Conservation (phyloP, 2,113 vertebrate genomes). For the Hydropotes inermis region DNA sequence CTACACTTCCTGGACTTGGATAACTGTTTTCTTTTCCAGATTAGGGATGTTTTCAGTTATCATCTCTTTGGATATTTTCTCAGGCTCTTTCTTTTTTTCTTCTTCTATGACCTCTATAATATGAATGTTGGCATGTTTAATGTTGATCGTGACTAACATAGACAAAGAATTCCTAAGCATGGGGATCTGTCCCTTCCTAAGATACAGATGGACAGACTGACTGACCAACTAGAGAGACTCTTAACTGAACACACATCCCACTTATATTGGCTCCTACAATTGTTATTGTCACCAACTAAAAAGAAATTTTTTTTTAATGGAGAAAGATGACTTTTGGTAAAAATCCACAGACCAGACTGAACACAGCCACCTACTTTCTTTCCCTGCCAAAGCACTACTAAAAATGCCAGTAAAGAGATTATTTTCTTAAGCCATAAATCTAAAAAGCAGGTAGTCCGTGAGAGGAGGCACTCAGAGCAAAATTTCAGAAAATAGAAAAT, state of each 20-base stretch:
- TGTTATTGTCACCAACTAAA: not conserved
- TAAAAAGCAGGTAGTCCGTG: not conserved
- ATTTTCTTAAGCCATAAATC: not conserved
- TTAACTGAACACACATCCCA: not conserved
- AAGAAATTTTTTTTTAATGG: not conserved
- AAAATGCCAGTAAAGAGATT: not conserved
- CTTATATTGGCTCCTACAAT: not conserved
- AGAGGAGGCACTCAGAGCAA: not conserved
- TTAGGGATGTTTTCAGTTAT: not conserved
- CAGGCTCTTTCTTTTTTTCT: not conserved
- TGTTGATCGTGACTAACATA: not conserved
- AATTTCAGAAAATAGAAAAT: not conserved
- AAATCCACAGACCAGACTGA: not conserved
- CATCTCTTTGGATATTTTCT: not conserved
- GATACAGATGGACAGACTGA: not conserved
- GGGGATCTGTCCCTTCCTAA: not conserved
- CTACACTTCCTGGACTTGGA: not conserved
- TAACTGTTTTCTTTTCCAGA: not conserved
- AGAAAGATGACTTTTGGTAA: not conserved
- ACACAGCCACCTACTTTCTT: not conserved
- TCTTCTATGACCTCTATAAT: not conserved
- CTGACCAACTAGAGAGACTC: not conserved
- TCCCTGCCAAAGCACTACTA: not conserved
- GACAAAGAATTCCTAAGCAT: not conserved
- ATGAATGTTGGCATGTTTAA: not conserved